These are phyloP conservation scores for Agrotis clavis DNA, from an alignment of 2,888 invertebrate species.

Conservation along the genomic window DNA sequence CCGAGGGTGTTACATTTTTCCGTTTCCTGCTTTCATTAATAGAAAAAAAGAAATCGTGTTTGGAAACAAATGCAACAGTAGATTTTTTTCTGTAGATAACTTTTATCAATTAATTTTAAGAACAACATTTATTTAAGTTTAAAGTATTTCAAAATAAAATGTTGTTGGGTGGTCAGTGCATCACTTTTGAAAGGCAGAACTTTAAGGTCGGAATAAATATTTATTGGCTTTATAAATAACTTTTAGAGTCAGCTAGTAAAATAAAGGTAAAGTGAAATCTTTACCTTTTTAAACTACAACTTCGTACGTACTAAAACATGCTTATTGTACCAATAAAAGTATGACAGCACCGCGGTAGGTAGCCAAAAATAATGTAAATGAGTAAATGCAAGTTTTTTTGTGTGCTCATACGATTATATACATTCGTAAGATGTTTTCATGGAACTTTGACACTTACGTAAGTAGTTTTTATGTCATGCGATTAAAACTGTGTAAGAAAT, in stretches of 20 bases:
- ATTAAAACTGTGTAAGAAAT: constrained; percentile 69
- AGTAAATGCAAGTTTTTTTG: constrained; percentile 57
- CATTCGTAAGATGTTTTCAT: constrained; percentile 58
- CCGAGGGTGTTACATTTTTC: no score
- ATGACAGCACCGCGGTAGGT: constrained; percentile 29
- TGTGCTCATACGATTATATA: constrained; percentile 47
- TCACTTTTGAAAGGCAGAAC: no score
- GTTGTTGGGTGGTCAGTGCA: no score
- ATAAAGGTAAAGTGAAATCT: neutral
- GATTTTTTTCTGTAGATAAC: no score
- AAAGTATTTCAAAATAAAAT: no score
- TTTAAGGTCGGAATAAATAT: no score
- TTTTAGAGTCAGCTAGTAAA: neutral
- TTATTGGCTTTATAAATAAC: no score
- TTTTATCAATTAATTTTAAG: no score
- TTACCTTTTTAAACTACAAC: neutral
- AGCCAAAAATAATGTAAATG: constrained; percentile 43
- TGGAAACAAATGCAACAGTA: no score
- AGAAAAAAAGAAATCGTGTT: no score
- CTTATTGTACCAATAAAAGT: constrained; percentile 8
- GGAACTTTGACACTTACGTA: constrained; percentile 82
- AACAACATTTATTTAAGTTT: no score
- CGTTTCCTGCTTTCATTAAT: no score
- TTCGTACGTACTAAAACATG: neutral
- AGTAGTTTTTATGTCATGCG: constrained; percentile 75